Base-by-base conservation (phyloP, 2,888 invertebrate genomes). In the Penaeus monodon region DNA sequence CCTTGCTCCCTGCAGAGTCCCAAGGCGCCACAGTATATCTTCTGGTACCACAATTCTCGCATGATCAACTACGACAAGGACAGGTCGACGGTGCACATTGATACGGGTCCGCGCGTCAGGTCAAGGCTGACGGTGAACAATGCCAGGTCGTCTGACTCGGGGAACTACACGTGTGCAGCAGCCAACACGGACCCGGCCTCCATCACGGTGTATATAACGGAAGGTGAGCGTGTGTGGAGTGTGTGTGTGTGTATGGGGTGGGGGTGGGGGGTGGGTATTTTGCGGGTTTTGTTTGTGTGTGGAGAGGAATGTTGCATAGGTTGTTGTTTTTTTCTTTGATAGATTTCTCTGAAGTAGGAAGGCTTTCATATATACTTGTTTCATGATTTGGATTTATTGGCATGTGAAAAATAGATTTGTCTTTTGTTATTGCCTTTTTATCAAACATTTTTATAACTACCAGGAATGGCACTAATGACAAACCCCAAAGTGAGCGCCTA, bases 1-100 rank as follows among this genome's bases (percentile, higher is more conserved):
- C 79, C 33, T 63, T 12, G 8, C 57, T 63, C 70, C 29, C 44
- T 29, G 7, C 94, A 97, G 96, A 97, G 97, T 92, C 97, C 97
- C 84, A 96, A 96, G 92, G 97, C 97, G 91, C 97, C 97, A 91
- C 97, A 97, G 93, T 97, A 97, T 94, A 97, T 97, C 92, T 97
- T 97, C 94, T 97, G 97, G 97, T 97, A 96, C 94, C 97, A 97
- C 94, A 97, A 97, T 94, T 96, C 96, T 93, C 95, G 96, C 92
- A 97, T 97, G 96, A 97, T 97, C 94, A 97, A 97, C 94, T 97
- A 97, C 93, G 97, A 97, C 93, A 95, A 95, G 91, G 94, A 96
- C 29, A 92, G 92, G 6, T 96, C 97, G 92, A 95, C 95, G 92
- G 97, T 97, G 90, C 95, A 96, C 93, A 96, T 96, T 90, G 97